Conservation (phyloP, 2,113 vertebrate genomes). For the Cebus imitator region DNA sequence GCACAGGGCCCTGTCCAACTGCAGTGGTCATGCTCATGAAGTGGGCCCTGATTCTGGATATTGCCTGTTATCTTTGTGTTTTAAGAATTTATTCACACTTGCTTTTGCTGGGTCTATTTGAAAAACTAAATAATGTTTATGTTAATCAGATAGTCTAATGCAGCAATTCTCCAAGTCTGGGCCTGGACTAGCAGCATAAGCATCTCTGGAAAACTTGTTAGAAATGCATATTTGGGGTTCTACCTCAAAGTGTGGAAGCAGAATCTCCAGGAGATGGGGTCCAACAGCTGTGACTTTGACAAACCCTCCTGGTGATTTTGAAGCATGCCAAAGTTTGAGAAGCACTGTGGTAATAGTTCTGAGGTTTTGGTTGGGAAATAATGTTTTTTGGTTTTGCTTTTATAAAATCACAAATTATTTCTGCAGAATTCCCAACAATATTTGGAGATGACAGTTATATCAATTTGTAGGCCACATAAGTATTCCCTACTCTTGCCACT, state of each 20-base stretch:
- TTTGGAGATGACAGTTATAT: neutral
- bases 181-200: neutral
- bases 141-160: neutral
- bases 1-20: neutral
- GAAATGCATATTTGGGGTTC: neutral
- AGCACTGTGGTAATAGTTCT: neutral
- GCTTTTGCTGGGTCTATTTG: neutral
- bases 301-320: neutral
- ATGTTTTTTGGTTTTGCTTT: neutral
- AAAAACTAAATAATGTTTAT: neutral
- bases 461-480: neutral
- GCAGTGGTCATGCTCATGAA: neutral
- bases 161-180: neutral
- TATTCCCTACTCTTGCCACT: neutral
- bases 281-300: neutral
- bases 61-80: neutral
- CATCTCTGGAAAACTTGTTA: neutral
- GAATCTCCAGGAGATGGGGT: neutral
- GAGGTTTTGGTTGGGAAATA: neutral
- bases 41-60: neutral
- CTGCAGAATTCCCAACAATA: conserved; percentile 10
- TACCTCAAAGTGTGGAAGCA: neutral
- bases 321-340: neutral
- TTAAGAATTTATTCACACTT: neutral
- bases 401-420: neutral